Evolutionary conservation across 2,888 invertebrate species (phyloP), one percentile per base, ranked within the genome.

Genomic region (Conchocele bisecta): DNA sequence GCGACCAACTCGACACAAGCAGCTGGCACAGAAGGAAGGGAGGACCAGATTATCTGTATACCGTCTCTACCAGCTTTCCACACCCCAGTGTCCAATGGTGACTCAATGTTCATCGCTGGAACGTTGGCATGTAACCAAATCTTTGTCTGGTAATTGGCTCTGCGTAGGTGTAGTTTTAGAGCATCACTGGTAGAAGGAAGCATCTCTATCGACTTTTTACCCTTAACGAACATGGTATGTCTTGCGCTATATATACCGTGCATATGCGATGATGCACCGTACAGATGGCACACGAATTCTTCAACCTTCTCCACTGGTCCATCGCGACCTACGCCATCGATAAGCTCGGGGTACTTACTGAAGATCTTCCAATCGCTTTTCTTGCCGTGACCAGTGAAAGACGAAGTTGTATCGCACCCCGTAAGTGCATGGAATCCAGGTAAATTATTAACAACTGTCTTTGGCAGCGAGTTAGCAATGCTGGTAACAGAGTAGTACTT

Each of bases 121-220:
- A 28, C 39, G 26, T 56, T 22, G 31, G 61, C 54, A 26, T 61
- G n/a, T 13, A 72, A 20, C 72, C 61, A 61, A 50, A 71, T 66
- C 7, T 61, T 63, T 17, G 61, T 51, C 39, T 72, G 68, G 42
- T 72, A 70, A 42, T 72, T 63, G 7, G 61, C 68, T 22, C 61
- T 28, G 24, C 13, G n/a, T 3, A 33, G 17, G 41, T 70, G 72
- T 13, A 69, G 31, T 56, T 72, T 61, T 13, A 70, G 41, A 3
- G 72, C 54, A 53, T 70, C 67, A 9, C 41, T 31, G 4, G 68
- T 63, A 54, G 66, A 59, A 26, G 66, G 67, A 3, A 70, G 33
- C 31, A 59, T 33, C 15, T 54, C 28, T 5, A 63, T 7, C 15
- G n/a, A 31, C 28, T 17, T 26, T 15, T 37, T 39, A 39, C 26